Base-by-base conservation (phyloP, 2,888 invertebrate species). In the Patella depressa region DNA sequence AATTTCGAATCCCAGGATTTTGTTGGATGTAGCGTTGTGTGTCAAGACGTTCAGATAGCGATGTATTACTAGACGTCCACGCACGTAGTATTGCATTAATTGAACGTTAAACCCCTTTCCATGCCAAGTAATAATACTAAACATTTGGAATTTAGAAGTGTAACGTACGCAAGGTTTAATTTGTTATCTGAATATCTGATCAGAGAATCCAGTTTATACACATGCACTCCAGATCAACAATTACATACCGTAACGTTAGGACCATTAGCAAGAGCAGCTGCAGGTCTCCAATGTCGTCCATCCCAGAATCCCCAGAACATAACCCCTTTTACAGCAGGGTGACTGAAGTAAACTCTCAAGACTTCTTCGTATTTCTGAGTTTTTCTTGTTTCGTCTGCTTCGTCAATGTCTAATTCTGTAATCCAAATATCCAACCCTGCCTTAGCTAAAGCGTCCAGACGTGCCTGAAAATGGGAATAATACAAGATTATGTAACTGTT, bases 361-460 rank as follows among this genome's bases (percentile, higher is more conserved):
- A 75, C 54, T 12, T 74, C 74, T 45, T 78, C 78, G 19, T 59
- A 74, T 24, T 59, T 57, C 3, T 74, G 55, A 4, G 85, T 85
- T 69, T 81, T 82, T 29, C 78, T 73, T 29, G 78, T 72, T 17
- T 76, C 81, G 59, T 85, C 80, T 0, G 75, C 29, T 11, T 80
- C 80, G 0, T 75, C 73, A 3, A 85, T 73, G 34, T 83, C 79
- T 53, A 87, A 76, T 72, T 87, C 86, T 24, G 86, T 86, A 19
- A 86, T 84, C 85, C 85, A 86, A 24, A 87, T 79, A 0, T 85
- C 85, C 2, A 86, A 75, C 2, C 85, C 85, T 12, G 82, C 82
- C n/a, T 83, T 80, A 9, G 85, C 83, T 0, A 86, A 77, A 7
- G 71, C 80, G 74, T 85, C 85, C 2, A 86, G 71, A 1, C 82